phyloP scores from a whole-genome alignment of 2,888 invertebrate genomes.

The Cantharis rustica region DNA sequence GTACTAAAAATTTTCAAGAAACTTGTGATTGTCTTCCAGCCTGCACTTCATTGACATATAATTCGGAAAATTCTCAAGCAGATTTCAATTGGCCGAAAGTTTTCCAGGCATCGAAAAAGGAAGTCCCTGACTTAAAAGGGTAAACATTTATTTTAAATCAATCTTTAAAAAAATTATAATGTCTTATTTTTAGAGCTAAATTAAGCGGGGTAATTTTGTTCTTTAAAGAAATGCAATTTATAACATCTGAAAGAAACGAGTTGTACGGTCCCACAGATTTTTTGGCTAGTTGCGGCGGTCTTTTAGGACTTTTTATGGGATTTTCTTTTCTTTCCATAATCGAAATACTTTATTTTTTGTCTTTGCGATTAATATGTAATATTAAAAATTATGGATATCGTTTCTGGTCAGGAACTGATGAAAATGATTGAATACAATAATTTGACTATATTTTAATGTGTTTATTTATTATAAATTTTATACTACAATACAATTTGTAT shows the following conservation, averaged over 20 bases:
- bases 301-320: slow-evolving; percentile 66
- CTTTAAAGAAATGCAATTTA: slow-evolving; percentile 70
- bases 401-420: slow-evolving; percentile 51
- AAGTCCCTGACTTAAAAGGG: slow-evolving; percentile 52
- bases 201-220: slow-evolving; percentile 69
- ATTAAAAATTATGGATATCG: slow-evolving; percentile 55
- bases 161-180: slow-evolving; percentile 15
- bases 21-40: slow-evolving; percentile 66
- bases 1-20: slow-evolving; percentile 21
- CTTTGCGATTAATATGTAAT: slow-evolving; percentile 58
- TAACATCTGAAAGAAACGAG: slow-evolving; percentile 62
- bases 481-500: background rate
- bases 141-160: slow-evolving; percentile 28
- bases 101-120: slow-evolving; percentile 59
- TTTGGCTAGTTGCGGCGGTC: slow-evolving; percentile 63
- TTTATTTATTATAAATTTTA: background rate
- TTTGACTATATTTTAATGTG: background rate
- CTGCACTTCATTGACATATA: slow-evolving; percentile 73
- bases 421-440: slow-evolving; percentile 35
- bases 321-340: slow-evolving; percentile 66
- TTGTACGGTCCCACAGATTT: slow-evolving; percentile 63
- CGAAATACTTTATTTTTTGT: slow-evolving; percentile 66
- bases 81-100: slow-evolving; percentile 68
- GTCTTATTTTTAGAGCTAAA: slow-evolving; percentile 54
- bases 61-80: slow-evolving; percentile 75